A percentile compares a stretch with the other conserved stretches of the same genome.
Conservation (phyloP, 2,797 vertebrate species). For the Cirrhinus mrigala region DNA sequence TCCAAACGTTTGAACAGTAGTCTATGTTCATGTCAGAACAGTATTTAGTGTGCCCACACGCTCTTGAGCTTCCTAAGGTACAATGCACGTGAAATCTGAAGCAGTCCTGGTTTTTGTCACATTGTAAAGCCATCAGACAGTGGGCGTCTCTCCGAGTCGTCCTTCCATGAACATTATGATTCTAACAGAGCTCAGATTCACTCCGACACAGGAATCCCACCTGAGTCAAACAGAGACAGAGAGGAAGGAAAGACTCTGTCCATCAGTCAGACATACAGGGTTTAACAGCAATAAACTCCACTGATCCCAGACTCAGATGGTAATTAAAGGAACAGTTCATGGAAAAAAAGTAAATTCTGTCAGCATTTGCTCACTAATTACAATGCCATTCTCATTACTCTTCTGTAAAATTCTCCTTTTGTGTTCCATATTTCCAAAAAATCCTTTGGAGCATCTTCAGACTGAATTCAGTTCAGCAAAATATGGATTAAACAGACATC, state of each 20-base stretch:
- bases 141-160: slow-evolving; percentile 16
- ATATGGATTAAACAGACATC: neutral
- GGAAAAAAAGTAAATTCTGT: neutral
- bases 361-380: neutral
- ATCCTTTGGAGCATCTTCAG: neutral
- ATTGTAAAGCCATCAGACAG: slow-evolving; percentile 43
- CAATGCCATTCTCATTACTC: neutral
- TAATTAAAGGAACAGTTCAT: neutral
- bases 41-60: neutral
- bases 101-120: slow-evolving; percentile 1
- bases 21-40: neutral
- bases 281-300: neutral
- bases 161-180: slow-evolving; percentile 21
- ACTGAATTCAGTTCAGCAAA: neutral
- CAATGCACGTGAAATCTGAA: slow-evolving; percentile 1
- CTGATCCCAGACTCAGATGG: neutral
- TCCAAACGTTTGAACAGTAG: neutral
- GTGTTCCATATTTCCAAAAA: neutral
- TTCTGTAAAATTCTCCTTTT: neutral
- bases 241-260: neutral
- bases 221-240: slow-evolving; percentile 16
- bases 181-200: slow-evolving; percentile 30
- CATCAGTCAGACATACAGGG: neutral
- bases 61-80: neutral
- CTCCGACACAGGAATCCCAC: neutral